Base-by-base conservation (phyloP, 2,888 invertebrate species). In the Andrena flavipes region DNA sequence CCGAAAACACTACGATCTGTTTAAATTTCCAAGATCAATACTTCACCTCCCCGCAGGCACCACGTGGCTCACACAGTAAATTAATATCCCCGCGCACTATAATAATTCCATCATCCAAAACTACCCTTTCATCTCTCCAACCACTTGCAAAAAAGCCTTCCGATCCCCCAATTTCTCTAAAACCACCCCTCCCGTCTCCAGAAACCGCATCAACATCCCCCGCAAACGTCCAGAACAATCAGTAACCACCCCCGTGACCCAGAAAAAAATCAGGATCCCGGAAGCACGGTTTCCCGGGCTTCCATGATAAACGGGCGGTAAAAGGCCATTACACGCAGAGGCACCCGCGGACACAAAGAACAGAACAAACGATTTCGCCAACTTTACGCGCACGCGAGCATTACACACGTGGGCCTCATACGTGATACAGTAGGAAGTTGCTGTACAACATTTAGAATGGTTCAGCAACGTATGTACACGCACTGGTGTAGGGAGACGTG, bases 361-460 rank as follows among this genome's bases (percentile, higher is more conserved):
- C 77, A 62, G 84, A 78, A 86, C 83, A 88, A 88, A 88, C 84
- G 88, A 83, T 88, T 86, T 82, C 81, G 33, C 69, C 80, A 83
- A 86, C 81, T 88, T 86, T 86, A 80, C 80, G 80, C 84, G 84
- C 70, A 65, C 63, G 63, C 62, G 63, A 48, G 42, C 29, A 56
- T 29, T 30, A 29, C 42, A 23, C 42, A 33, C 29, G 48, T 56
- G 23, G 13, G 60, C 59, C 42, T 10, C 63, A 63, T 54, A 74
- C 59, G 68, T 75, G 56, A 48, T 74, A 48, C 64, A 80, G 84
- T 69, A 76, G 68, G 73, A 84, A 88, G 87, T 88, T 84, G 81
- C 86, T 75, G 84, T 86, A 71, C 42, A 42, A 75, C 75, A 56
- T 65, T 62, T 51, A 77, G 71, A 76, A 77, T 65, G 80, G 83